Conservation (phyloP, 2,797 vertebrate genomes). For the Xyrichtys novacula region DNA sequence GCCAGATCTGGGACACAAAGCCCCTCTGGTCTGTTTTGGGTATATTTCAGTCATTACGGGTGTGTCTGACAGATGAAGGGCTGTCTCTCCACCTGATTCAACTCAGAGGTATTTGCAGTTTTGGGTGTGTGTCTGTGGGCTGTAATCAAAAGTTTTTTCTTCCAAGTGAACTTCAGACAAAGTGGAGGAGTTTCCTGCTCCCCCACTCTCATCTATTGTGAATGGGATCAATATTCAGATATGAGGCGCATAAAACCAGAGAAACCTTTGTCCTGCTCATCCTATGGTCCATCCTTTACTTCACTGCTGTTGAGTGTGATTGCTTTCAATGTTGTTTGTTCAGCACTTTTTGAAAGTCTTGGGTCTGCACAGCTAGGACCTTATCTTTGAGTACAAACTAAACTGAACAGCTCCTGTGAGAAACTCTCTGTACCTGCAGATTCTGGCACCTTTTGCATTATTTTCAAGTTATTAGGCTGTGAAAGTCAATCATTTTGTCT, state of each 20-base stretch:
- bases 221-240: neutral
- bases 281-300: neutral
- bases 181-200: neutral
- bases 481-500: too few species aligned
- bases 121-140: slow-evolving; percentile 9
- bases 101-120: slow-evolving; percentile 21
- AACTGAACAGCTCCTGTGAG: too few species aligned
- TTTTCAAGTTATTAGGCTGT: too few species aligned
- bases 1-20: neutral
- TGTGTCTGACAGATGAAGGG: slow-evolving; percentile 29
- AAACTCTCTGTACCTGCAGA: too few species aligned
- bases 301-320: neutral
- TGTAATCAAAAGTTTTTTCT: slow-evolving; percentile 27
- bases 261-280: neutral
- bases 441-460: too few species aligned
- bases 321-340: neutral
- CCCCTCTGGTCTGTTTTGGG: neutral
- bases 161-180: neutral
- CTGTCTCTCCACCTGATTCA: slow-evolving; percentile 40
- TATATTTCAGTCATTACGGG: slow-evolving; percentile 1
- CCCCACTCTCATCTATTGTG: neutral
- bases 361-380: too few species aligned
- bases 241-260: neutral
- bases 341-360: too few species aligned
- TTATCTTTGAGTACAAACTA: too few species aligned